Base-by-base conservation (phyloP, 2,888 invertebrate genomes). In the Vanessa cardui region DNA sequence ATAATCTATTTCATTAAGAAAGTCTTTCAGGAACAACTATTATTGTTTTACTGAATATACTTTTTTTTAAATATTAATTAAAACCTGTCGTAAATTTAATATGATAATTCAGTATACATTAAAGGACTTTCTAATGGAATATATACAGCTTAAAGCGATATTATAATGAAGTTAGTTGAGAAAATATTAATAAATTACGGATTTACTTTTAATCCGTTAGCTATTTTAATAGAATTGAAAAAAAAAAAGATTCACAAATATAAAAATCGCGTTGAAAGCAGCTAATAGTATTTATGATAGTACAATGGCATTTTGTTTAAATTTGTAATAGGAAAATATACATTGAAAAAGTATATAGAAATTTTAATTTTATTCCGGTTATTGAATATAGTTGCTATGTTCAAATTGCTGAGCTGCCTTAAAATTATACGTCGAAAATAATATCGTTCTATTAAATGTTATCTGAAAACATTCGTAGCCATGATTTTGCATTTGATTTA, bases 261-360 rank as follows among this genome's bases (percentile, higher is more conserved):
- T 26, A 47, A 33, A 16, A 26, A 39, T n/a, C 20, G 46, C 21
- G 52, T 39, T 60, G 33, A 65, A 60, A 52, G 31, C 65, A 33
- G 5, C 18, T 54, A 44, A 52, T 65, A 31, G 44, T 20, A 60
- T 60, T 60, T 60, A 65, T 50, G 45, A 54, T 47, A 21, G 33
- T 39, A 54, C 21, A 47, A 39, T 18, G 21, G 16, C 52, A 16
- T 45, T 16, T 50, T 58, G 58, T 64, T 58, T 58, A 9, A 52
- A 64, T 31, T 59, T 59, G 45, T 59, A 64, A 52, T 59, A 64
- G 39, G 31, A 7, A 58, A 64, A 44, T 44, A 58, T 58, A 58
- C 31, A 54, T 52, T 44, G 3, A 31, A 18, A 54, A 12, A 58
- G 33, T 46, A 63, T 56, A 63, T 6, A 63, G 33, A 18, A 20